Base-by-base conservation (phyloP, 1,140 invertebrate species). In the Conus ventricosus region DNA sequence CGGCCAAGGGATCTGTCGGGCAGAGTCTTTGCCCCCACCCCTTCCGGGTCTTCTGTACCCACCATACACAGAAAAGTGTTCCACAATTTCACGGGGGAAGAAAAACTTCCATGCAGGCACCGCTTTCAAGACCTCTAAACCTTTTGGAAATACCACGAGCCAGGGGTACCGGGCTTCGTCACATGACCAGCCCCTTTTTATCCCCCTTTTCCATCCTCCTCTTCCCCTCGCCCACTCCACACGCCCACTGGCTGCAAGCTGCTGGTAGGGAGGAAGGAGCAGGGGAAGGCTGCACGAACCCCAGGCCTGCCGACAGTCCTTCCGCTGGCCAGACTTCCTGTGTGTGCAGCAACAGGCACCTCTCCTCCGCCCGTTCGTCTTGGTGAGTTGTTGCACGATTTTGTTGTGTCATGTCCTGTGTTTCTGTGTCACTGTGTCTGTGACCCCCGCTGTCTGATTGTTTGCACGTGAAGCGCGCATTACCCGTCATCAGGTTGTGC, bases 301-400 rank as follows among this genome's bases (percentile, higher is more conserved):
- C 8, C 57, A 60, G 57, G 57, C 25, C 23, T 78, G 6, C 17
- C 25, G 8, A 23, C 13, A 54, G 6, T 84, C 82, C 63, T 60
- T 84, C 82, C 23, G 82, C 54, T 67, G 51, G 54, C 1, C 23
- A 51, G 25, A 54, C 82, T 23, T 60, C 80, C 80, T 54, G 23
- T n/a, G 7, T 39, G 82, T 84, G 57, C 39, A 84, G 17, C 82
- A 8, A 57, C 20, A 53, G 15, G 25, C 23, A 13, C 23, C 82
- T 80, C 27, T 51, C 82, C 82, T 84, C 82, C 82, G 55, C 54
- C 82, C 53, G 82, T 39, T 60, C 27, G 82, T 84, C 27, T 27
- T 5, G 23, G 55, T 84, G 27, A 84, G 82, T 84, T 23, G 67
- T 23, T 71, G 23, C 23, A 71, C 80, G 5, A 80, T 54, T 81